phyloP scores from a whole-genome alignment of 2,113 vertebrate genomes.

The Diphyllodes magnificus region DNA sequence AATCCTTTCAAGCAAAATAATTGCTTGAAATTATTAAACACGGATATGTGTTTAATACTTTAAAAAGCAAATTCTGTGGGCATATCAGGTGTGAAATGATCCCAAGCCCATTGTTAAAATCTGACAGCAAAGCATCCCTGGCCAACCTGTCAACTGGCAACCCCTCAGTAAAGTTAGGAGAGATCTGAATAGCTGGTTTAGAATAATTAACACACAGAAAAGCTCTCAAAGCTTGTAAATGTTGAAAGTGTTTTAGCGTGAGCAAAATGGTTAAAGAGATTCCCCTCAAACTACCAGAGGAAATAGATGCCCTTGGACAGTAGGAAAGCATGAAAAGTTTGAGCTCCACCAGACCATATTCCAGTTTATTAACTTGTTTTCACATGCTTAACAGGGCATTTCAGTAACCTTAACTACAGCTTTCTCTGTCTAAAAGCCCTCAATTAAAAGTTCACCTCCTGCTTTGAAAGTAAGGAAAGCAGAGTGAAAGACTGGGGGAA shows the following conservation, averaged over 20 bases:
- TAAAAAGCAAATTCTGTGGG: not conserved
- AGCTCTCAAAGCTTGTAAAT: not conserved
- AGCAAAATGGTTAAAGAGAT: not conserved
- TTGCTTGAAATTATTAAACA: too few relatives aligned
- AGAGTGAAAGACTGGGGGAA: conserved; percentile 30
- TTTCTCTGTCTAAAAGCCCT: conserved; percentile 23
- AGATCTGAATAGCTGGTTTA: not conserved
- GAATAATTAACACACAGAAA: not conserved
- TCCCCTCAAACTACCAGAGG: not conserved
- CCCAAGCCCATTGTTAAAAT: not conserved
- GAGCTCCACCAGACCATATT: not conserved
- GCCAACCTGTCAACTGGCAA: not conserved
- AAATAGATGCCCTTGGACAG: not conserved
- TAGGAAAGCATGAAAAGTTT: not conserved
- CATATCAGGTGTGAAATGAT: not conserved
- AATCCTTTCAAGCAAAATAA: not conserved
- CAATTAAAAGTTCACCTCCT: conserved; percentile 57
- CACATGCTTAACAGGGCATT: conserved; percentile 19
- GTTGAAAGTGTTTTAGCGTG: not conserved
- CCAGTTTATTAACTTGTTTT: conserved; percentile 44
- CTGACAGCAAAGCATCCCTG: not conserved
- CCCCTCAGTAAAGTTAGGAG: not conserved
- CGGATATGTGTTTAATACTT: not conserved
- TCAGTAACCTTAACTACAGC: conserved; percentile 45
- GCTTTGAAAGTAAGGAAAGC: conserved; percentile 45